Percentiles rank a stretch among this genome's conserved stretches.
phyloP scores from a whole-genome alignment of 2,888 invertebrate species.

The Homarus gammarus region DNA sequence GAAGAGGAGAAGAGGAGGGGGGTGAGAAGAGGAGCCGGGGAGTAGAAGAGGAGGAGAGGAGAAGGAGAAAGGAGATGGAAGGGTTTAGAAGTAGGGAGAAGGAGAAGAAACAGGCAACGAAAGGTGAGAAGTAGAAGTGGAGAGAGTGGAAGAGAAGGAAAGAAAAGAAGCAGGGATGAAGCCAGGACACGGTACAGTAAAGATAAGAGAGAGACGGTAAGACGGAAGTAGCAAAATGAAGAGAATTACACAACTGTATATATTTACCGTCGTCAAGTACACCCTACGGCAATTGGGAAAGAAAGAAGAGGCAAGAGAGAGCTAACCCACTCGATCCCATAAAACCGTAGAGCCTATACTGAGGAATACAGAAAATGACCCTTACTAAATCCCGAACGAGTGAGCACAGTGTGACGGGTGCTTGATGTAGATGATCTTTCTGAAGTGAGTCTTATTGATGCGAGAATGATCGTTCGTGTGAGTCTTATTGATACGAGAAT shows the following conservation, averaged over 20 bases:
- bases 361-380: neutral
- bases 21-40: neutral
- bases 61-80: neutral
- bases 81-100: no score
- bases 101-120: no score
- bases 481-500: neutral
- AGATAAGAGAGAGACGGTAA: neutral
- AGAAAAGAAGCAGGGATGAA: neutral
- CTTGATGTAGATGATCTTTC: no score
- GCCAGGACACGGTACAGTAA: neutral
- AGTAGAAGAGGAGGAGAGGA: neutral
- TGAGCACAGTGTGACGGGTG: no score
- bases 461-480: no score
- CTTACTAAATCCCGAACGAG: no score
- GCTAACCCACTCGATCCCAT: neutral
- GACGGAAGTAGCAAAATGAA: neutral
- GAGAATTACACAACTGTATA: constrained; percentile 26
- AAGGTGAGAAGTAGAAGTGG: neutral
- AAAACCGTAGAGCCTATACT: neutral
- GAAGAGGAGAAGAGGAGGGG: neutral
- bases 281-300: constrained; percentile 36
- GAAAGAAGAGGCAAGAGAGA: constrained; percentile 22
- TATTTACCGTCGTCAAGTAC: constrained; percentile 41
- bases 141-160: neutral
- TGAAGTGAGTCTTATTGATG: no score